Evolutionary conservation across 2,113 vertebrate genomes (phyloP).

Genomic region (Oenanthe oenanthe): DNA sequence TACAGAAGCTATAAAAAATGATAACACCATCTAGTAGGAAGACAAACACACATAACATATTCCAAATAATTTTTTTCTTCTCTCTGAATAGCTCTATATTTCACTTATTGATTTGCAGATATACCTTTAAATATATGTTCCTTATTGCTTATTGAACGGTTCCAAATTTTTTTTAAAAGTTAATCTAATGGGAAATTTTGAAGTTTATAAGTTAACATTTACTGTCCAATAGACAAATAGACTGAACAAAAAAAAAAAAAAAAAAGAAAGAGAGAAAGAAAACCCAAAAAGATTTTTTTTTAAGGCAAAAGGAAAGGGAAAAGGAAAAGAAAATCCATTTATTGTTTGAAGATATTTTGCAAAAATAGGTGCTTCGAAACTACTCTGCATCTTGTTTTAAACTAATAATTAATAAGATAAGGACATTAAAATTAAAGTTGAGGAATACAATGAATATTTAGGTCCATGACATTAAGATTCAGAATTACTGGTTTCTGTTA

Average conservation of each 20-base stretch:
- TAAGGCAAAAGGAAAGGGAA: not conserved
- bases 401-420: not conserved
- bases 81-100: not conserved
- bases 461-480: not conserved
- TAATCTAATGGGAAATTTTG: not conserved
- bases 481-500: not conserved
- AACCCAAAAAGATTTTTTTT: fast-evolving
- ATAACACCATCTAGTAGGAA: not conserved
- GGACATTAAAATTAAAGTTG: not conserved
- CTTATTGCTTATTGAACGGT: not conserved
- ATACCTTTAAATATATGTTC: not conserved
- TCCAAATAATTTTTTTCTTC: not conserved
- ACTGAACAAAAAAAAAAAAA: too few relatives aligned
- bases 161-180: fast-evolving
- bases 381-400: not conserved
- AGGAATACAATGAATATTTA: not conserved
- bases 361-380: not conserved
- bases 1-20: not conserved
- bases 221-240: not conserved
- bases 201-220: not conserved
- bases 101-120: not conserved
- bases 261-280: not conserved
- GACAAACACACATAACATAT: not conserved
- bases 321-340: not conserved
- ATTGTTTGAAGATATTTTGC: not conserved